Percentiles rank a stretch among this genome's conserved stretches.
Conservation (phyloP, 2,888 invertebrate genomes). For the Tetrapedia diversipes region DNA sequence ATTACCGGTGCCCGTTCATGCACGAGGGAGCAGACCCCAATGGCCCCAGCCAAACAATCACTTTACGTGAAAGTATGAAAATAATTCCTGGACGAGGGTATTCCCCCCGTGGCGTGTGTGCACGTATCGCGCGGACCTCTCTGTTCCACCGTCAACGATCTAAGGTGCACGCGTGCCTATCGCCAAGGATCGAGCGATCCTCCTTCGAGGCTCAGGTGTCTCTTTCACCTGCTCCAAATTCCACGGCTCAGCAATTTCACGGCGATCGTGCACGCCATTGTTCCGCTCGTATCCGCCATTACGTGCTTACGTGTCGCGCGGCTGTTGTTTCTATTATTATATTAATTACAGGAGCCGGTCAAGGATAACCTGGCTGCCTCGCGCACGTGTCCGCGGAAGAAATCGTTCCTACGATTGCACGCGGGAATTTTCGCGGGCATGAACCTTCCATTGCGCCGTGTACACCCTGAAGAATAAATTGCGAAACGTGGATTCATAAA, state of each 20-base stretch:
- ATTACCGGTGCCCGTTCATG: constrained; percentile 80
- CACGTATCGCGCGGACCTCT: constrained; percentile 2
- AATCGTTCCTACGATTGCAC: constrained; percentile 20
- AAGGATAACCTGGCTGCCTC: constrained; percentile 49
- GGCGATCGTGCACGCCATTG: constrained; percentile 34
- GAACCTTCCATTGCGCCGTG: no score
- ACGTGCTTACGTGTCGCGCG: constrained; percentile 55
- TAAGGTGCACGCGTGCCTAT: constrained; percentile 29
- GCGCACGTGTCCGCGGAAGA: constrained; percentile 26
- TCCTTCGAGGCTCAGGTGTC: constrained; percentile 55
- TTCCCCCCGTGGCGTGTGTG: constrained; percentile 31
- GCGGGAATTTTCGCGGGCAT: constrained; percentile 9
- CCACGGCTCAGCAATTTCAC: constrained; percentile 52
- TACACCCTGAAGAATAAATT: no score
- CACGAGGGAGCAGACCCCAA: constrained; percentile 78
- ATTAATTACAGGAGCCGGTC: constrained; percentile 54
- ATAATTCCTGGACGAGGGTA: constrained; percentile 76
- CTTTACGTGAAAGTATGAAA: constrained; percentile 82
- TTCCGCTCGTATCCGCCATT: constrained; percentile 36
- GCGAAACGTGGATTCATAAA: no score
- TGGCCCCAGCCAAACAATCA: constrained; percentile 80
- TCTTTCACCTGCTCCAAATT: constrained; percentile 67
- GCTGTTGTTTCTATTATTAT: constrained; percentile 53
- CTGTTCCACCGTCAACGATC: constrained; percentile 25
- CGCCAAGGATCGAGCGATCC: constrained; percentile 45